Evolutionary conservation across 2,797 vertebrate genomes (phyloP), one percentile per base, ranked within the genome.

Genomic region (Scarus forsteni): DNA sequence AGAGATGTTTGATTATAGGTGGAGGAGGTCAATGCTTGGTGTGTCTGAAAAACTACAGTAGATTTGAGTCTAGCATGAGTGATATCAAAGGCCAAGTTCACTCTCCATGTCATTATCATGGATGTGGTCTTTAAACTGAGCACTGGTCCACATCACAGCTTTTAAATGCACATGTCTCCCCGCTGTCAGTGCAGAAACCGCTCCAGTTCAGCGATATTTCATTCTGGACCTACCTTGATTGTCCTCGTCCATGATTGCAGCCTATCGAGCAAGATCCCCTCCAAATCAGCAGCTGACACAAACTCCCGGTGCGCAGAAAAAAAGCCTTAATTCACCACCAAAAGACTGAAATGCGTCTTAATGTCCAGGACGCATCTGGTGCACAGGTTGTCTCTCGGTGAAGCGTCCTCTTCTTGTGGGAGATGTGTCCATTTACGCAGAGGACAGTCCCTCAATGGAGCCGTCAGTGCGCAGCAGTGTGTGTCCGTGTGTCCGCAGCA

Each of bases 211-310:
- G 5, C 16, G 5, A 10, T 55, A 59, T 60, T n/a, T 51, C 48
- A 70, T 27, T 27, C 0, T 62, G 64, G 78, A 58, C 85, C 27
- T 93, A 95, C 94, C 94, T 92, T 94, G 93, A 81, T 92, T 93
- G 50, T 94, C 93, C 72, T 94, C 94, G 70, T 95, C 92, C 93
- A 94, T 94, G 75, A 56, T 78, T 77, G 77, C 66, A 79, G 79
- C 9, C 74, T 12, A 67, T 62, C 63, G 76, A 80, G 70, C 52
- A 66, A 76, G 65, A 63, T 55, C 42, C 58, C 56, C 15, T 43
- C 44, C 11, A 44, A 49, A 70, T 43, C 19, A 60, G 69, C 72
- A 84, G 61, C 14, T 69, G 19, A 60, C 65, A 80, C 42, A 90
- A 93, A 93, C 89, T 91, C 89, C 88, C 82, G 75, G 14, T 65